These are phyloP conservation scores for Pelmatolapia mariae DNA, from an alignment of 2,113 vertebrate genomes.

Conservation along the genomic window DNA sequence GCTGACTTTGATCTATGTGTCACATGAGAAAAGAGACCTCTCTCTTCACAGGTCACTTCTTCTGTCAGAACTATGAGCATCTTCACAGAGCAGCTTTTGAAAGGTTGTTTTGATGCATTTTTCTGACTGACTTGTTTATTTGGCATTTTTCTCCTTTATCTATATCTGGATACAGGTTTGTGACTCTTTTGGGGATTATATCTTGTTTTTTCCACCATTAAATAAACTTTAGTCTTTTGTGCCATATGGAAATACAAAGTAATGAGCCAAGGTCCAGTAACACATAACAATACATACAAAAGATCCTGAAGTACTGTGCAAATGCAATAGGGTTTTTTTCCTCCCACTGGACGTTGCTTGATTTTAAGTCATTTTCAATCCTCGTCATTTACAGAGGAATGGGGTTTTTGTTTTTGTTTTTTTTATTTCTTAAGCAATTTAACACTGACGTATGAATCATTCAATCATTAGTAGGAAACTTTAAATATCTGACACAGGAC, in stretches of 20 bases:
- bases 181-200: not conserved
- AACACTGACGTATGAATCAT: not conserved
- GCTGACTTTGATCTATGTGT: not conserved
- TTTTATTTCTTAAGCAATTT: not conserved
- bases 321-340: not conserved
- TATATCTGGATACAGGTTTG: not conserved
- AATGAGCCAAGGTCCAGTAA: not conserved
- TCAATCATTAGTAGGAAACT: not conserved
- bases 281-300: not conserved
- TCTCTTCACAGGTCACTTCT: not conserved
- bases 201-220: not conserved
- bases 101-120: not conserved
- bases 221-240: not conserved
- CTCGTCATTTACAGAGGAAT: not conserved
- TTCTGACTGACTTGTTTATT: not conserved
- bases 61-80: not conserved
- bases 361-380: not conserved
- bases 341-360: accelerated
- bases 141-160: not conserved
- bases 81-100: not conserved
- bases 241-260: not conserved
- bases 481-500: not conserved
- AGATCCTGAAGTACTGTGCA: not conserved
- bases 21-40: not conserved
- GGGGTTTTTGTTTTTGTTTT: accelerated